A percentile compares a stretch with the other conserved stretches of the same genome.
These are phyloP conservation scores for Lagorchestes hirsutus DNA, from an alignment of 2,797 vertebrate genomes.

Conservation along the genomic window DNA sequence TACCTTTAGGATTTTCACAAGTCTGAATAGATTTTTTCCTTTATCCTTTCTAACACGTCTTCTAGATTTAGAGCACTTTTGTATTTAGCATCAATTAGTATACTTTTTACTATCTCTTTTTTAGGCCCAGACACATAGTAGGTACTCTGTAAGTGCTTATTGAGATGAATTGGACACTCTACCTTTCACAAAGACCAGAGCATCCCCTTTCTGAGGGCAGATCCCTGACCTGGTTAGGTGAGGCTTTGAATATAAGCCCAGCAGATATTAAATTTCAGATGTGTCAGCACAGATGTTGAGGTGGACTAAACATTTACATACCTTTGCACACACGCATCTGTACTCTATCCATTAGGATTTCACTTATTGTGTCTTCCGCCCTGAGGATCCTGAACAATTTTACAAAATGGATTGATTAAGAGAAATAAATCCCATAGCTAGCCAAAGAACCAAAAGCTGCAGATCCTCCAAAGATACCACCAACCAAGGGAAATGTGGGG, in stretches of 20 bases:
- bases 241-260: not conserved
- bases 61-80: not conserved
- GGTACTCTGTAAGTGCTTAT: not conserved
- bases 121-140: not conserved
- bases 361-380: constrained; percentile 55
- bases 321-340: constrained; percentile 43
- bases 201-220: not conserved
- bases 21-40: not conserved
- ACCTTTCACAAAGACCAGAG: not conserved
- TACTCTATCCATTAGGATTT: constrained; percentile 48
- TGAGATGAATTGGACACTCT: not conserved
- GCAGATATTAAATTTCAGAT: not conserved
- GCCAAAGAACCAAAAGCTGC: constrained; percentile 32
- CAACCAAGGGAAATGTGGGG: not conserved
- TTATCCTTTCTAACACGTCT: not conserved
- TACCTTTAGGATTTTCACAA: not conserved
- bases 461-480: constrained; percentile 48
- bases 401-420: constrained; percentile 67
- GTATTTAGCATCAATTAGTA: not conserved
- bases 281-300: constrained; percentile 2
- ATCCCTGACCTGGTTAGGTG: not conserved
- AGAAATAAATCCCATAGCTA: constrained; percentile 61
- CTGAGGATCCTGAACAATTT: constrained; percentile 68
- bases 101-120: not conserved
- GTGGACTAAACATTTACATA: constrained; percentile 71